Percentiles rank a stretch among this genome's conserved stretches.
phyloP scores from a whole-genome alignment of 2,888 invertebrate species.

The Phania funesta region DNA sequence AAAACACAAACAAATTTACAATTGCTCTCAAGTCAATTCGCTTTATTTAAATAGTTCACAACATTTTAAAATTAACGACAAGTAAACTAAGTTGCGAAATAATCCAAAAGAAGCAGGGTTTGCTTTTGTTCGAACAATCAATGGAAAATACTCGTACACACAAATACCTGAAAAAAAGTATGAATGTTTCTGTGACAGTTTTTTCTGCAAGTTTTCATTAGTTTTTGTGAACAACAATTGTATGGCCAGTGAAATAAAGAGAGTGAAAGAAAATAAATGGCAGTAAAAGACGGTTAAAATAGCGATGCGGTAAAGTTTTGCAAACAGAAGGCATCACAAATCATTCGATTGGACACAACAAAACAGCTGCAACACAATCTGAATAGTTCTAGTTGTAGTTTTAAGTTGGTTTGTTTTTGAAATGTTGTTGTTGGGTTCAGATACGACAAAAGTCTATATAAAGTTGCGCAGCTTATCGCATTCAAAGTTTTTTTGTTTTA shows the following conservation, averaged over 20 bases:
- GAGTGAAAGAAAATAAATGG: conserved; percentile 43
- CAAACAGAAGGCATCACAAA: conserved; percentile 70
- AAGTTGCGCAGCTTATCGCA: conserved; percentile 47
- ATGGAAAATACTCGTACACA: conserved; percentile 42
- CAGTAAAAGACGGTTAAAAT: conserved; percentile 51
- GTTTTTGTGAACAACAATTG: conserved; percentile 45
- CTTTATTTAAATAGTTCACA: conserved; percentile 43
- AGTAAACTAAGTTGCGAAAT: neutral
- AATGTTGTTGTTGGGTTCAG: conserved; percentile 4
- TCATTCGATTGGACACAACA: conserved; percentile 70
- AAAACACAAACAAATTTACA: conserved; percentile 4
- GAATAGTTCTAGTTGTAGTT: conserved; percentile 34
- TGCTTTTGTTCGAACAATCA: conserved; percentile 36
- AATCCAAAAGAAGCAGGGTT: conserved; percentile 14
- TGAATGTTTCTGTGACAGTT: conserved; percentile 48
- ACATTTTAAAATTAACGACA: neutral
- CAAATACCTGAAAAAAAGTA: conserved; percentile 15
- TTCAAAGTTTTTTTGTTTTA: conserved; percentile 1
- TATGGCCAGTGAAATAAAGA: conserved; percentile 14
- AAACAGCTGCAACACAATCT: conserved; percentile 52
- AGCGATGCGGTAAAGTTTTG: conserved; percentile 59
- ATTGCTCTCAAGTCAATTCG: conserved; percentile 19
- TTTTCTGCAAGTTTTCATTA: conserved; percentile 41
- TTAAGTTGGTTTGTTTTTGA: neutral
- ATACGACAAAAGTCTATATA: conserved; percentile 36